Conservation (phyloP, 1,140 invertebrate genomes). For the Hylaeus anthracinus region DNA sequence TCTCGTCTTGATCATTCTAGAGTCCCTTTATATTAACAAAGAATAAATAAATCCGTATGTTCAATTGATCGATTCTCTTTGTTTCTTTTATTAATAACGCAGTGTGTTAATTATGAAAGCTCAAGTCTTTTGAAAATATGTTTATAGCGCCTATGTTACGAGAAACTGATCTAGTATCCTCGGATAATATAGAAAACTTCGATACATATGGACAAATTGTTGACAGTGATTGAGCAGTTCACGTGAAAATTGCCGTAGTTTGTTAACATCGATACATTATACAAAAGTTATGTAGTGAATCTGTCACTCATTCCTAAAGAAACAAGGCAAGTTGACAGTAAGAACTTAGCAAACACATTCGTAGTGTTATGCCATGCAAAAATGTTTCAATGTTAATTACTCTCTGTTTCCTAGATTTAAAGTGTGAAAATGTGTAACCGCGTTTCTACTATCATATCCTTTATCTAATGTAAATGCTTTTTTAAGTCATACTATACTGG, state of each 20-base stretch:
- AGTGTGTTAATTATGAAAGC: conserved; percentile 30
- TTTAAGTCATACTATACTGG: conserved; percentile 24
- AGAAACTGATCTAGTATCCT: conserved; percentile 10
- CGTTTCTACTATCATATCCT: conserved; percentile 24
- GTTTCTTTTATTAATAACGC: conserved; percentile 49
- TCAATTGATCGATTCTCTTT: conserved; percentile 23
- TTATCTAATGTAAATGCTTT: conserved; percentile 41
- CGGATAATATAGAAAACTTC: conserved; percentile 19
- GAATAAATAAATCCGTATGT: conserved; percentile 45
- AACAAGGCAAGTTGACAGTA: not conserved
- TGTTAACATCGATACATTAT: conserved; percentile 32
- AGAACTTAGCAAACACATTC: not conserved
- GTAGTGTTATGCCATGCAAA: conserved; percentile 26
- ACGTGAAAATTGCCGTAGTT: not conserved
- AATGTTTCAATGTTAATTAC: conserved; percentile 30
- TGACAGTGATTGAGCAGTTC: not conserved
- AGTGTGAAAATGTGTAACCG: conserved; percentile 46
- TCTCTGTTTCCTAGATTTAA: conserved; percentile 34
- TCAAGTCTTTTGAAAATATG: conserved; percentile 35
- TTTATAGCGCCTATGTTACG: conserved; percentile 1
- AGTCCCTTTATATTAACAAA: conserved; percentile 35
- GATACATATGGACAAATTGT: not conserved
- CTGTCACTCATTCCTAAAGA: conserved; percentile 16
- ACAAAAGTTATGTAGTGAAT: conserved; percentile 38
- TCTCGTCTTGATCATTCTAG: not conserved